Evolutionary conservation across 2,888 invertebrate species (phyloP), one percentile per base, ranked within the genome.

Genomic region (Physocephala rufipes): DNA sequence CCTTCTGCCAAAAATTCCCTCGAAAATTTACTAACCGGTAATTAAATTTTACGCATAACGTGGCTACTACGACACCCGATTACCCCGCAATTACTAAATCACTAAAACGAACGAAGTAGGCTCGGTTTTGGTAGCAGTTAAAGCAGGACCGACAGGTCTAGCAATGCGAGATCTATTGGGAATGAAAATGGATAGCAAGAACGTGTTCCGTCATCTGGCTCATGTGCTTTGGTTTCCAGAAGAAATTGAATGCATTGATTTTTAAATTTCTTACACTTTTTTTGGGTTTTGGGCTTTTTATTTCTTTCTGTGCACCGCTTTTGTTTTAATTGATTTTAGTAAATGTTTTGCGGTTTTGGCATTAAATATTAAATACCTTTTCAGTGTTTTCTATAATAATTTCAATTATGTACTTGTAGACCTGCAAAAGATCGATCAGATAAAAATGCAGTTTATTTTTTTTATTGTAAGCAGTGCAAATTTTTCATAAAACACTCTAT

Each of bases 401-500:
- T 9, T 36, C 9, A 28, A 55, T 66, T 70, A 53, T 43, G n/a
- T n/a, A n/a, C n/a, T n/a, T n/a, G 63, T 58, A 47, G 55, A 62
- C 1, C 28, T 58, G 53, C 53, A 53, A 5, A 21, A 53, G 21
- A 53, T 53, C n/a, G 12, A 19, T 21, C 12, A 53, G 9, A 9
- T 36, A 9, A 63, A 61, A 71, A 73, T 58, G 47, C 69, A 61
- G n/a, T 49, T n/a, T 62, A 30, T 68, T 68, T 62, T 62, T 55
- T 62, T 51, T 75, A 77, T 77, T 78, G 76, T 78, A 79, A 83
- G 82, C 84, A 84, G 84, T 84, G 84, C 84, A 84, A 84, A 83
- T 84, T 84, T 82, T 82, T 83, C 82, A 77, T 53, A 4, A 80
- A 74, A 51, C 72, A 55, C 61, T 70, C 7, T 61, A 72, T 47